A percentile compares a stretch with the other conserved stretches of the same genome.
Evolutionary conservation across 1,140 invertebrate species (phyloP).

Genomic region (Arctopsyche grandis): DNA sequence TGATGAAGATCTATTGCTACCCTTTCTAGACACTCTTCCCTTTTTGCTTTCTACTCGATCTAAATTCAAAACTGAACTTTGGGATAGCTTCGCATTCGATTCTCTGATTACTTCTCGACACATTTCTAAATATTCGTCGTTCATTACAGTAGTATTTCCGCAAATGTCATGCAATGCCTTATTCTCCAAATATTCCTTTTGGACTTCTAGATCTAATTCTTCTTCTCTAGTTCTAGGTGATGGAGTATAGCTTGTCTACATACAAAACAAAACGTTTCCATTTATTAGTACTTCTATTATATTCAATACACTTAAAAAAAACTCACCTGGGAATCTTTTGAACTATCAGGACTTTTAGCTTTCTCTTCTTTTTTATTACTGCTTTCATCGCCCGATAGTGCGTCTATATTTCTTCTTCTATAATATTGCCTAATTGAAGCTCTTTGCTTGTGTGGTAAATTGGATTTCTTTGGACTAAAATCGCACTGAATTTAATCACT

Average conservation of each 20-base stretch:
- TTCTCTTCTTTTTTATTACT: constrained; percentile 43
- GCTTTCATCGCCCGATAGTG: constrained; percentile 50
- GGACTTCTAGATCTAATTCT: constrained; percentile 48
- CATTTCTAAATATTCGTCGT: constrained; percentile 48
- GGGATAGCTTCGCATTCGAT: constrained; percentile 45
- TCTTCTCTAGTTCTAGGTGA: constrained; percentile 37
- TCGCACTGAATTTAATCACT: neutral
- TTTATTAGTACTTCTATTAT: neutral
- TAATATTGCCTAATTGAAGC: constrained; percentile 52
- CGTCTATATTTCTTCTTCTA: constrained; percentile 51
- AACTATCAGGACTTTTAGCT: constrained; percentile 29
- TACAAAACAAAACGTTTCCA: constrained; percentile 36
- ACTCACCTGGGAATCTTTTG: constrained; percentile 40
- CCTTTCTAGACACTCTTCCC: constrained; percentile 12
- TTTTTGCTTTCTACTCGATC: constrained; percentile 46
- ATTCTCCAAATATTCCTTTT: constrained; percentile 48
- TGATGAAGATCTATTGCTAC: constrained; percentile 6
- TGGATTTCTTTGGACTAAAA: constrained; percentile 48
- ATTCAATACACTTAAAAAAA: neutral
- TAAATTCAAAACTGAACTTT: constrained; percentile 46
- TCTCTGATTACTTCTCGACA: constrained; percentile 48
- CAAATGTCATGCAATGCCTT: constrained; percentile 34
- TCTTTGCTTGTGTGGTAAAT: constrained; percentile 43
- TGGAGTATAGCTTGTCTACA: constrained; percentile 40
- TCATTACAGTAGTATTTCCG: neutral